Percentiles rank a stretch among this genome's conserved stretches.
Conservation (phyloP, 2,797 vertebrate genomes). For the Psittacula derbiana region DNA sequence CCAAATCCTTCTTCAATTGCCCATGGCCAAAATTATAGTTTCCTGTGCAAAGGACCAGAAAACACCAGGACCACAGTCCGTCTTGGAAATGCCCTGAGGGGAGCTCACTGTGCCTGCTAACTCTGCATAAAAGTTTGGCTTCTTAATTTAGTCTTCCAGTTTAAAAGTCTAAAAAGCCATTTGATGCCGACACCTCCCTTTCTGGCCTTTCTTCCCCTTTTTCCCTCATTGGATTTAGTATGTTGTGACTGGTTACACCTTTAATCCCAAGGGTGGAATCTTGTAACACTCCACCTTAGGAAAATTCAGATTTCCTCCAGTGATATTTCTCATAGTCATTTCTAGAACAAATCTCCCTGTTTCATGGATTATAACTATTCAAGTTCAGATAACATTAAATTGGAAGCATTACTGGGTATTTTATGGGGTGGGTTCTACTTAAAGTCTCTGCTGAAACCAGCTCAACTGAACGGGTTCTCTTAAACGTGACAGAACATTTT, state of each 20-base stretch:
- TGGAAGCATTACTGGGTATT: neutral
- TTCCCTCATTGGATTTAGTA: neutral
- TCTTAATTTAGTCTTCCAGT: neutral
- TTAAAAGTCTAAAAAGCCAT: neutral
- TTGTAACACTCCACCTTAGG: neutral
- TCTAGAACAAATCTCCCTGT: neutral
- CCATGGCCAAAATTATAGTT: neutral
- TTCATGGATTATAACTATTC: slow-evolving; percentile 2
- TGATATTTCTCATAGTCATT: neutral
- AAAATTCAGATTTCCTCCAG: neutral
- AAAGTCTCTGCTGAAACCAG: neutral
- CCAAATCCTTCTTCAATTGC: neutral
- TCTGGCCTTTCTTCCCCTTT: neutral
- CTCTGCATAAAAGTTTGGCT: neutral
- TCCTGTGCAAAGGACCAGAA: neutral
- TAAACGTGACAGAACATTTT: neutral
- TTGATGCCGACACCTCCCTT: neutral
- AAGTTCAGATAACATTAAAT: neutral
- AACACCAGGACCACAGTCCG: neutral
- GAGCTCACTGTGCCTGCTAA: neutral
- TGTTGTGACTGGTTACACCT: neutral
- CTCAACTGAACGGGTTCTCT: neutral
- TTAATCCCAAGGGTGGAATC: neutral
- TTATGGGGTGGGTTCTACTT: neutral
- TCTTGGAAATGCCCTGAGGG: fast-evolving